These are phyloP conservation scores for Barbus barbus DNA, from an alignment of 2,113 vertebrate species.

Conservation along the genomic window DNA sequence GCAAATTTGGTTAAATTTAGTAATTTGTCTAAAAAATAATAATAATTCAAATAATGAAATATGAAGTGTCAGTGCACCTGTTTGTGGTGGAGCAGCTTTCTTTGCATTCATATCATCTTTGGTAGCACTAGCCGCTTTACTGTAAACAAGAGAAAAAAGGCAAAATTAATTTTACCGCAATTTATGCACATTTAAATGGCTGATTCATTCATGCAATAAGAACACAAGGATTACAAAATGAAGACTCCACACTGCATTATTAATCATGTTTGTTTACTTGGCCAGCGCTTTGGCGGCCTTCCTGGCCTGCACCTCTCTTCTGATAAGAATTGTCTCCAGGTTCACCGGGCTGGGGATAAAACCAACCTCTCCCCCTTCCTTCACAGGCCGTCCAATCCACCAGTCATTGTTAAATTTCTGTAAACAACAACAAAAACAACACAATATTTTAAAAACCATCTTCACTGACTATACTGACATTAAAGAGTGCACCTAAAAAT, in stretches of 20 bases:
- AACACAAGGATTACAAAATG: not conserved
- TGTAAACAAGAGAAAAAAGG: slow-evolving; percentile 55
- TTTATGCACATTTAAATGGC: not conserved
- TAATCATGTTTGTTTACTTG: slow-evolving; percentile 75
- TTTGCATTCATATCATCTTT: slow-evolving; percentile 72
- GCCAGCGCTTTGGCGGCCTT: slow-evolving; percentile 97
- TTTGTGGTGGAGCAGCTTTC: slow-evolving; percentile 91
- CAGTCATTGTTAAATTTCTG: slow-evolving; percentile 99
- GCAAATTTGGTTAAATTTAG: not conserved
- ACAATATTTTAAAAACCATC: not conserved
- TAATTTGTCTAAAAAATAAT: no score
- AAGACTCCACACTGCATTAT: slow-evolving; percentile 13
- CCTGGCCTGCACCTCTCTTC: slow-evolving; percentile 95
- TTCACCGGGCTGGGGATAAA: slow-evolving; percentile 99
- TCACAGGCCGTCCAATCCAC: slow-evolving; percentile 97
- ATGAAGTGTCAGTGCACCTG: slow-evolving; percentile 79
- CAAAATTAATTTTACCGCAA: not conserved
- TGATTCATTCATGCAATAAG: not conserved
- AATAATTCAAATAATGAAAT: not conserved
- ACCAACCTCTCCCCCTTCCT: slow-evolving; percentile 97
- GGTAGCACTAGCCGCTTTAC: slow-evolving; percentile 72
- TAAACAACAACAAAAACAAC: not conserved
- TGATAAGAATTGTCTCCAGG: slow-evolving; percentile 95
- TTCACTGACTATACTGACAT: no score
- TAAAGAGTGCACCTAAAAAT: no score